Base-by-base conservation (phyloP, 2,888 invertebrate species). In the Acanthosepion pharaonis region DNA sequence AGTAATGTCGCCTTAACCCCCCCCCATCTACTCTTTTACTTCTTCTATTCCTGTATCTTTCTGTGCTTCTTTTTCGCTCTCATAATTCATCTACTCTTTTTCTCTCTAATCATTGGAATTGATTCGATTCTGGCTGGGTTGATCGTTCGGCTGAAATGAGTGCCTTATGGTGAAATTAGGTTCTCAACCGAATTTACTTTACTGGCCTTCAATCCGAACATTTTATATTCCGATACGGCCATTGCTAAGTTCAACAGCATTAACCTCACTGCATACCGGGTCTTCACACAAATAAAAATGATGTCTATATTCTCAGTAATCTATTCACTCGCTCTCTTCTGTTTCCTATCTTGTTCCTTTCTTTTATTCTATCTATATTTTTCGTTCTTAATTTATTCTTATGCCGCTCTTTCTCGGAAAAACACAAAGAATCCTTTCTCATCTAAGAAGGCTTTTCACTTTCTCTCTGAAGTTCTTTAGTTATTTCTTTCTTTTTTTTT, bases 111-210 rank as follows among this genome's bases (percentile, higher is more conserved):
- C 78, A 78, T 78, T 78, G n/a, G 78, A 78, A 78, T 9, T 78
- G n/a, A 78, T 78, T 78, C 18, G 78, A 78, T 78, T 78, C n/a
- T n/a, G 28, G n/a, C n/a, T 78, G 28, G 78, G 78, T 78, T n/a
- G 78, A 78, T 78, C 78, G 78, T 78, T 78, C 78, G n/a, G 78
- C 78, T 78, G n/a, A 78, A 78, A 78, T 78, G 78, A 78, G 78
- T n/a, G 78, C 78, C 28, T 78, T 78, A 78, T 78, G 78, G 78
- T n/a, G 78, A n/a, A 78, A 78, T 78, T 78, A 78, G 78, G 28
- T 78, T 78, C 78, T 78, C 78, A 78, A 78, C 78, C 78, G 78
- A 78, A 78, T 78, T 78, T 78, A n/a, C 15, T 78, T 78, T 78
- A n/a, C 15, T 18, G 78, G 28, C 78, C 78, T 78, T 78, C 78